Conservation (phyloP, 2,797 vertebrate genomes). For the Notolabrus celidotus region DNA sequence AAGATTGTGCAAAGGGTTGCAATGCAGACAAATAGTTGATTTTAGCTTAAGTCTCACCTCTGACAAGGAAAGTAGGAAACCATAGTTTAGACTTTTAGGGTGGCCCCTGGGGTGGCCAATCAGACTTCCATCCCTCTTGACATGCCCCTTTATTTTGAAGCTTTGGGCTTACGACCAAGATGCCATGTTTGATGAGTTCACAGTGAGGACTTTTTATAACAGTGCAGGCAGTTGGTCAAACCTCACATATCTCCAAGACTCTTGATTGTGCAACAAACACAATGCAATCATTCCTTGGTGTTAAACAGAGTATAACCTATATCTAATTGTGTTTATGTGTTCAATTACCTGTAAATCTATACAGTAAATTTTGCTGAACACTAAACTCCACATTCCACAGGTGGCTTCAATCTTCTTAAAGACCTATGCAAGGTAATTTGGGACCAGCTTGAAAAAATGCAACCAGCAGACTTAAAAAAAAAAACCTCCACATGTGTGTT, state of each 20-base stretch:
- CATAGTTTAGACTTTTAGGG: too few species aligned
- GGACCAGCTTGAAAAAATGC: slow-evolving; percentile 8
- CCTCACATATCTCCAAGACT: background rate
- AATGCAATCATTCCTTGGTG: too few species aligned
- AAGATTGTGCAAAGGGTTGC: too few species aligned
- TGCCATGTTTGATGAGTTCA: too few species aligned
- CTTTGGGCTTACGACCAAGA: too few species aligned
- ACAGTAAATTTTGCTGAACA: background rate
- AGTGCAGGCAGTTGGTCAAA: background rate
- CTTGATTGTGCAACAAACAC: too few species aligned
- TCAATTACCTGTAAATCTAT: slow-evolving; percentile 3
- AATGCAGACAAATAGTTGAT: too few species aligned
- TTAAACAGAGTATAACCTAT: background rate
- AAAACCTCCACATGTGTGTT: slow-evolving; percentile 35
- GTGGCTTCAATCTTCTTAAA: slow-evolving; percentile 45
- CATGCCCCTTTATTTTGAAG: too few species aligned
- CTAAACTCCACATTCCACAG: slow-evolving; percentile 14
- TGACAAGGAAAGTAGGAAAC: too few species aligned
- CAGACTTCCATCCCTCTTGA: too few species aligned
- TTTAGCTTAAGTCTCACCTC: too few species aligned
- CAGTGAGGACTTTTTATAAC: background rate
- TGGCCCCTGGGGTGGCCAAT: too few species aligned
- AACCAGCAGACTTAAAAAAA: slow-evolving; percentile 4
- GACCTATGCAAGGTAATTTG: slow-evolving; percentile 21
- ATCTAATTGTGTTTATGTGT: slow-evolving; percentile 3